A percentile compares a stretch with the other conserved stretches of the same genome.
phyloP scores from a whole-genome alignment of 2,888 invertebrate species.

The Zaprionus obscuricornis region DNA sequence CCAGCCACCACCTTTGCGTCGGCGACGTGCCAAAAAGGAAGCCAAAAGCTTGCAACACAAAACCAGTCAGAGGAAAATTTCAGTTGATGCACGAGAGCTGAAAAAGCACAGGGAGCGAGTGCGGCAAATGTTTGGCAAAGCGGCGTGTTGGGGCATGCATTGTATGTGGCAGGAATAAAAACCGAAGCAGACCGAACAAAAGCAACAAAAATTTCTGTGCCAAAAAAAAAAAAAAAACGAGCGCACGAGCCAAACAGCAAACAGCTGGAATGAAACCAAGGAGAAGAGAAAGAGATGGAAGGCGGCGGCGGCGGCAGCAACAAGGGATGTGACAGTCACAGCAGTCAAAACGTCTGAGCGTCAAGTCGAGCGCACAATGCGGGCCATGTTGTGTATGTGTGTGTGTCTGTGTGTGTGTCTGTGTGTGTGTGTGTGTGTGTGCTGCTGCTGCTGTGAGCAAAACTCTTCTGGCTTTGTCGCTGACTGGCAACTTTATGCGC shows the following conservation, averaged over 20 bases:
- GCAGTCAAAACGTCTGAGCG: background rate
- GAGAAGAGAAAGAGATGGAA: background rate
- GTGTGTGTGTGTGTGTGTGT: too few relatives aligned
- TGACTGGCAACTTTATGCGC: slow-evolving; percentile 53
- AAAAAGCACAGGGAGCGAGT: background rate
- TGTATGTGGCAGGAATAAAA: slow-evolving; percentile 48
- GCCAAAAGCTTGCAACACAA: slow-evolving; percentile 50
- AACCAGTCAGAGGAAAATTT: slow-evolving; percentile 35
- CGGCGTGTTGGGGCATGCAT: background rate
- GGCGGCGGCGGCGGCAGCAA: background rate
- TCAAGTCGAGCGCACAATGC: slow-evolving; percentile 62
- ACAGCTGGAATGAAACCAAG: slow-evolving; percentile 43
- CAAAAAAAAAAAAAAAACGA: slow-evolving; percentile 22
- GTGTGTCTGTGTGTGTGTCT: background rate
- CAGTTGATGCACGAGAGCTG: background rate
- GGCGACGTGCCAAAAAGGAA: slow-evolving; percentile 50
- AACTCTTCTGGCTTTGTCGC: slow-evolving; percentile 26
- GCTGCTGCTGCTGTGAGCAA: slow-evolving; percentile 6
- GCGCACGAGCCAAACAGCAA: slow-evolving; percentile 60
- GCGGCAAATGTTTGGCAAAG: too few relatives aligned
- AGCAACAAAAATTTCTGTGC: slow-evolving; percentile 48
- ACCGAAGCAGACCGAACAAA: slow-evolving; percentile 63
- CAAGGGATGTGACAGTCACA: background rate
- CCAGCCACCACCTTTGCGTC: slow-evolving; percentile 23
- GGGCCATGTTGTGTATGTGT: slow-evolving; percentile 70